A percentile compares a stretch with the other conserved stretches of the same genome.
phyloP scores from a whole-genome alignment of 2,113 vertebrate species.

The Otocyon megalotis region DNA sequence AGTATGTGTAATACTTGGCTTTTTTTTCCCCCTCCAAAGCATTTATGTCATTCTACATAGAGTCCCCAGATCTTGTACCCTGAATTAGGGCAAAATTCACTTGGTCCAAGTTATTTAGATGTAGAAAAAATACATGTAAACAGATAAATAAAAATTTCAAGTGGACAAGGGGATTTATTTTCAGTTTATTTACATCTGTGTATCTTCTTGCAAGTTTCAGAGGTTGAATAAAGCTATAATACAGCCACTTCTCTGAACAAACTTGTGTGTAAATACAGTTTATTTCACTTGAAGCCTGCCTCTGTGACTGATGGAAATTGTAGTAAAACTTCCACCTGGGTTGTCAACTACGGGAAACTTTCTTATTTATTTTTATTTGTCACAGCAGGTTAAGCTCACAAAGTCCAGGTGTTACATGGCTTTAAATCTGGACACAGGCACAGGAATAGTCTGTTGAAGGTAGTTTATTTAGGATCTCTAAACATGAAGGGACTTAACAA shows the following conservation, averaged over 20 bases:
- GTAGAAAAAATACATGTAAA: conserved; percentile 42
- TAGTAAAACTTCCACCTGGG: conserved; percentile 85
- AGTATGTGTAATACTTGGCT: not conserved
- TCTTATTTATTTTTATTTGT: conserved; percentile 87
- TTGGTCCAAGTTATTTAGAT: not conserved
- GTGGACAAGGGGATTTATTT: conserved; percentile 24
- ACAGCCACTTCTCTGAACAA: conserved; percentile 63
- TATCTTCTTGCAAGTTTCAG: conserved; percentile 50
- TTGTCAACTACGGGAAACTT: conserved; percentile 80
- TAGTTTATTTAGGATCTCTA: conserved; percentile 78
- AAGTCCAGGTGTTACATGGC: conserved; percentile 82
- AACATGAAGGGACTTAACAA: conserved; percentile 70
- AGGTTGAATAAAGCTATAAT: not conserved
- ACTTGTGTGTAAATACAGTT: conserved; percentile 78
- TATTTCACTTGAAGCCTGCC: conserved; percentile 80
- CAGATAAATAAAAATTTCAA: conserved; percentile 8
- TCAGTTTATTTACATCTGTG: conserved; percentile 26
- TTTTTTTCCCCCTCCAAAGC: not conserved
- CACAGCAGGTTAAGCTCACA: conserved; percentile 85
- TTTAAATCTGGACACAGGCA: conserved; percentile 78
- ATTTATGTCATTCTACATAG: not conserved
- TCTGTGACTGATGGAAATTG: conserved; percentile 81
- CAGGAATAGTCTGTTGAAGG: conserved; percentile 76
- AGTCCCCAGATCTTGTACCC: not conserved
- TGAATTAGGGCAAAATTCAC: conserved; percentile 28